Base-by-base conservation (phyloP, 1,140 invertebrate species). In the Caenorhabditis briggsae region DNA sequence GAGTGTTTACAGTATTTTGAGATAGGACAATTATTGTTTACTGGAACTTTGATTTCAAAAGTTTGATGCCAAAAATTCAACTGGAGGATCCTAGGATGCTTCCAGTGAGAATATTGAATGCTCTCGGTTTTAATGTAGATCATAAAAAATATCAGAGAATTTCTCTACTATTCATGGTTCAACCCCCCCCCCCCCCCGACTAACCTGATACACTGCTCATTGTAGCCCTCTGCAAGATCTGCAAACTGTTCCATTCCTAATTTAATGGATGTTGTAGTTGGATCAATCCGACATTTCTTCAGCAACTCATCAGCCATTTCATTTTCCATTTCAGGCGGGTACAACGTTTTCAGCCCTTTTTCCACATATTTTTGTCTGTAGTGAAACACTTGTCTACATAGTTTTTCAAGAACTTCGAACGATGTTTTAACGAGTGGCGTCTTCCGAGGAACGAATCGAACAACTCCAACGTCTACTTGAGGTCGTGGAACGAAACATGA, bases 401-500 rank as follows among this genome's bases (percentile, higher is more conserved):
- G 95, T 94, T 98, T 98, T 92, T 99, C 97, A 64, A 98, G 95
- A 16, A 97, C 91, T 88, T 95, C 92, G 93, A 98, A 99, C 0
- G 96, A 95, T 16, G 86, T 64, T 18, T 82, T 87, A 16, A 97
- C 96, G 6, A 95, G 90, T 2, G 98, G 97, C 74, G 94, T 92
- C 88, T 94, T 94, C 5, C 95, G 92, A 5, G 98, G 97, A 33
- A 94, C 94, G 70, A 99, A 94, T 70, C 95, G 95, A 0, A 99
- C 97, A 12, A 99, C 95, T 65, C 96, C 96, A 6, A 98, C 97
- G 94, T 99, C 96, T 9, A 99, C 97, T 83, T 99, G 94, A 0
- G 98, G 97, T 91, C 95, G 95, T 0, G 98, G 98, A 65, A 98
- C 94, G 94, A 99, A 99, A 9, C 95, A 95, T 89, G 93, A 93